Evolutionary conservation across 2,888 invertebrate genomes (phyloP).

Genomic region (Ophioninae sp.): DNA sequence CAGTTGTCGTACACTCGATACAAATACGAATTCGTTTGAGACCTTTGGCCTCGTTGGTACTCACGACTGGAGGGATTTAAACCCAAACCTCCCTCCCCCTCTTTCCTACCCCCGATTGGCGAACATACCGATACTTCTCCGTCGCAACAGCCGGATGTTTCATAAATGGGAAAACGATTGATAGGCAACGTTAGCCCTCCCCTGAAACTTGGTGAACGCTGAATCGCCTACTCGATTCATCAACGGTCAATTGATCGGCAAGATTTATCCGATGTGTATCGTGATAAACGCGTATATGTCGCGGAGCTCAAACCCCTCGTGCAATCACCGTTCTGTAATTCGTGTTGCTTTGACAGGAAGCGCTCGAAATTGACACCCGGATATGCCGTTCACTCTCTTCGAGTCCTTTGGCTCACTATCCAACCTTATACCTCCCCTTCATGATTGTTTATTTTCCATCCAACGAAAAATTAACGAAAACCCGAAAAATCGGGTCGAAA

Average conservation of each 20-base stretch:
- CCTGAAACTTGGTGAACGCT: slow-evolving; percentile 3
- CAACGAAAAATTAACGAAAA: no score
- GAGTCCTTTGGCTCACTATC: neutral
- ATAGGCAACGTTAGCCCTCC: neutral
- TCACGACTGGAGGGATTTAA: neutral
- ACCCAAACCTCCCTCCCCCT: neutral
- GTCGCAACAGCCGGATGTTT: no score
- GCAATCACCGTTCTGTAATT: neutral
- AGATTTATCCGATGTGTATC: neutral
- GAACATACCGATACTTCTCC: neutral
- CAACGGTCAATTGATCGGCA: slow-evolving; percentile 22
- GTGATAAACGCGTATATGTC: neutral
- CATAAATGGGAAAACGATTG: neutral
- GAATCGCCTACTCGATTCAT: slow-evolving; percentile 31
- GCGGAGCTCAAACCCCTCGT: neutral
- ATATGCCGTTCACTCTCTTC: neutral
- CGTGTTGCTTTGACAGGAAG: no score
- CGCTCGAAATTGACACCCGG: neutral
- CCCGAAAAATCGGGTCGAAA: no score
- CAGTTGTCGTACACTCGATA: slow-evolving; percentile 42
- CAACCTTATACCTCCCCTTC: neutral
- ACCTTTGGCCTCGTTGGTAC: slow-evolving; percentile 32
- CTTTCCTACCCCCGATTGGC: neutral
- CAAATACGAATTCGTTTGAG: slow-evolving; percentile 60
- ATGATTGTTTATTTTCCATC: no score